Base-by-base conservation (phyloP, 2,888 invertebrate species). In the Caenorhabditis sp. region DNA sequence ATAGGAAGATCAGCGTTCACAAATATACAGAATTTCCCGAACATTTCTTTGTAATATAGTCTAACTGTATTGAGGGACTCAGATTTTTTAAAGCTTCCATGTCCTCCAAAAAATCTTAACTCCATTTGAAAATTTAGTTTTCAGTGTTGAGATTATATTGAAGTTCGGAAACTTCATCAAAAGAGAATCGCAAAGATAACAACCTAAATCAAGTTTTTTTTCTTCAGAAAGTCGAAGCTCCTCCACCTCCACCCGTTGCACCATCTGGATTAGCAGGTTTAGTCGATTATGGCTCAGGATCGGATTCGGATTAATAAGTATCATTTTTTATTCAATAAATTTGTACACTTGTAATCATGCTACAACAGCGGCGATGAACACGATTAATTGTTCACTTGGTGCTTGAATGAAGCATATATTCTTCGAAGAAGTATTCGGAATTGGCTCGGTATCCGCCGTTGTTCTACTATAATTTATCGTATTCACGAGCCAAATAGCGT, bases 401-500 rank as follows among this genome's bases (percentile, higher is more conserved):
- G 67, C 74, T 56, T 69, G 69, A 43, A 75, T 52, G 38, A 70
- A 75, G 27, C 75, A 75, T n/a, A 75, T 26, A 59, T 70, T 67
- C n/a, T 64, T 60, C 4, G 70, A 67, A 3, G 31, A 43, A 10
- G 43, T 61, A 31, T 75, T 65, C 0, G 70, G 62, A 17, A 56
- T 59, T 0, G 75, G 75, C n/a, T 49, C 65, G 1, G 75, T 75
- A 23, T 70, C 61, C 0, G 75, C 75, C 2, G 70, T 75, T 20
- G 75, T 67, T 26, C 75, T 36, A 57, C 70, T 70, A 60, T 75
- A 75, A 62, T 70, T 75, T 38, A 75, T 67, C 0, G 75, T 70
- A n/a, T 64, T 75, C 14, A 75, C 75, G 2, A 75, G 17, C 75
- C 75, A 75, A 1, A 67, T 25, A 1, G 63, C 65, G 56, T 67